A percentile compares a stretch with the other conserved stretches of the same genome.
Conservation (phyloP, 2,888 invertebrate genomes). For the Tiliacea citrago region DNA sequence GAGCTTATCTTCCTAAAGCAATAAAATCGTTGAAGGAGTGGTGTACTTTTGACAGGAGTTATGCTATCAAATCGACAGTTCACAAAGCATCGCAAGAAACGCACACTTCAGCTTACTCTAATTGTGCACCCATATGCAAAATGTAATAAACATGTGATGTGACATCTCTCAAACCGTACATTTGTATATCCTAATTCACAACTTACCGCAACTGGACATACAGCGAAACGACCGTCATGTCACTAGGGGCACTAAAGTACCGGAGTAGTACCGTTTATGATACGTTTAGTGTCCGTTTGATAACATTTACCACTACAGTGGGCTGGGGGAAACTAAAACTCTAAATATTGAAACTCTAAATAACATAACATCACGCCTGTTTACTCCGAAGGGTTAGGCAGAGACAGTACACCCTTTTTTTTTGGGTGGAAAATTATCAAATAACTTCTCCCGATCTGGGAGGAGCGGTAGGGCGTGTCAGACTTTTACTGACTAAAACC, state of each 20-base stretch:
- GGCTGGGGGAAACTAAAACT: not conserved
- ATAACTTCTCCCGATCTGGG: too few species aligned
- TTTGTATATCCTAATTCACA: conserved; percentile 32
- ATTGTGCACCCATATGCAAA: not conserved
- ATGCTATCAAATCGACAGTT: not conserved
- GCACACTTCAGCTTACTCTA: not conserved
- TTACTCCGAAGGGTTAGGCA: not conserved
- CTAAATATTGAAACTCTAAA: not conserved
- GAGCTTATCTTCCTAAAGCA: too few species aligned
- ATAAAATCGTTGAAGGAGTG: too few species aligned
- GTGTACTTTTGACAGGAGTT: not conserved
- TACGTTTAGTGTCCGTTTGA: conserved; percentile 15
- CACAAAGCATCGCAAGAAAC: not conserved
- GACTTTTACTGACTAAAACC: too few species aligned
- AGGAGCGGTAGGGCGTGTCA: too few species aligned
- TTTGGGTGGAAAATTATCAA: too few species aligned
- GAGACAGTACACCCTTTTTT: too few species aligned
- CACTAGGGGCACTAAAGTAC: conserved; percentile 16
- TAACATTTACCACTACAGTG: conserved; percentile 3
- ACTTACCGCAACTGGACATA: conserved; percentile 3
- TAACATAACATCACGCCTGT: not conserved
- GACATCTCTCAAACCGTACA: conserved; percentile 10
- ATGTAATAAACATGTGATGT: conserved; percentile 7
- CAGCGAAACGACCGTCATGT: conserved; percentile 4
- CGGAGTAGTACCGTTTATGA: conserved; percentile 19